phyloP scores from a whole-genome alignment of 2,113 vertebrate species.

The Apus apus region DNA sequence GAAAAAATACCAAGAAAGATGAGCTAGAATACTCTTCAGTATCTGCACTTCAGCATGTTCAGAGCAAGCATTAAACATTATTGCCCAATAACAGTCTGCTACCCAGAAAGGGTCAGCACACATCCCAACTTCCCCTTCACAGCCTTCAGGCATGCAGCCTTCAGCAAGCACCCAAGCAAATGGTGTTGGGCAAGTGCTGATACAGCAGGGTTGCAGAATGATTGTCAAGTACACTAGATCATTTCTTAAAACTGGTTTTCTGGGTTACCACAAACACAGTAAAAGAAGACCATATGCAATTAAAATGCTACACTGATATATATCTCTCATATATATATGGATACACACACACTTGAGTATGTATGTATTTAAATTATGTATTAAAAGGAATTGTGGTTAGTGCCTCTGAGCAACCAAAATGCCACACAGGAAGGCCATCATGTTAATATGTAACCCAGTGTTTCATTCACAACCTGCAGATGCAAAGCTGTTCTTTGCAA shows the following conservation, averaged over 20 bases:
- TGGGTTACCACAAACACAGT: background rate
- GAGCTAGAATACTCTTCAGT: background rate
- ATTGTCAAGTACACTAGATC: background rate
- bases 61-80: background rate
- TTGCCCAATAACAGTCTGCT: background rate
- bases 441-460: background rate
- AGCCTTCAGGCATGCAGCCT: background rate
- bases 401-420: background rate
- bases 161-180: background rate
- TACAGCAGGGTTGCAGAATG: background rate
- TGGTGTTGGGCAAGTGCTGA: background rate
- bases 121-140: background rate
- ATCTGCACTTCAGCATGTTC: background rate
- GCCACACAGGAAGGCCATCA: background rate
- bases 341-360: background rate
- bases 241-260: background rate
- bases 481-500: background rate
- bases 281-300: background rate
- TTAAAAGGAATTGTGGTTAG: background rate
- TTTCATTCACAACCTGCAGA: background rate
- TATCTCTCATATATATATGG: rapidly evolving
- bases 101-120: background rate
- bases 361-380: background rate
- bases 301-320: background rate
- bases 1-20: background rate